phyloP scores from a whole-genome alignment of 2,113 vertebrate species.

The Pongo pygmaeus region DNA sequence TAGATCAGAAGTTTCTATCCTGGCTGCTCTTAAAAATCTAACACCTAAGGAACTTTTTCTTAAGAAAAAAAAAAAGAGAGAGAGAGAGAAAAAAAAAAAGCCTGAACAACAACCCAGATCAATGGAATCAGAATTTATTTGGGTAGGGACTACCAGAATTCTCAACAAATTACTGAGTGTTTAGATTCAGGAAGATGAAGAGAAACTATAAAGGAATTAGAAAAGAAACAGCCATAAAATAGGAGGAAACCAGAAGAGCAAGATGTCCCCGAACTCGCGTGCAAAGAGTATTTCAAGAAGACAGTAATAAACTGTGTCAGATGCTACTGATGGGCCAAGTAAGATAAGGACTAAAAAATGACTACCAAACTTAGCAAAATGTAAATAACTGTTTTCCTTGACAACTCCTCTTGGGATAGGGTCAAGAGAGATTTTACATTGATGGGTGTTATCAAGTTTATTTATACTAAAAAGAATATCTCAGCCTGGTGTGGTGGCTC shows the following conservation, averaged over 20 bases:
- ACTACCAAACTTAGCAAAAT: neutral
- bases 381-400: neutral
- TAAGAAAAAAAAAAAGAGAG: too few relatives aligned
- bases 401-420: neutral
- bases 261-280: neutral
- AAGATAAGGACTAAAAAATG: neutral
- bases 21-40: constrained; percentile 7
- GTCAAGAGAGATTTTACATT: constrained; percentile 34
- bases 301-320: neutral
- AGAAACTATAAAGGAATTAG: constrained; percentile 11
- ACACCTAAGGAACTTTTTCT: neutral
- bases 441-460: neutral
- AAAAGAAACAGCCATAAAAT: neutral
- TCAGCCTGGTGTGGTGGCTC: too few relatives aligned
- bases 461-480: constrained; percentile 24
- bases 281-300: constrained; percentile 8
- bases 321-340: neutral
- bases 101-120: neutral
- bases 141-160: neutral
- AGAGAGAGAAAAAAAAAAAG: too few relatives aligned
- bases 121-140: constrained; percentile 28
- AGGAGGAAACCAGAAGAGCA: neutral
- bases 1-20: neutral
- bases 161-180: neutral
- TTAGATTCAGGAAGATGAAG: neutral